Evolutionary conservation across 2,113 vertebrate genomes (phyloP), one percentile per base, ranked within the genome.

Genomic region (Ursus arctos): DNA sequence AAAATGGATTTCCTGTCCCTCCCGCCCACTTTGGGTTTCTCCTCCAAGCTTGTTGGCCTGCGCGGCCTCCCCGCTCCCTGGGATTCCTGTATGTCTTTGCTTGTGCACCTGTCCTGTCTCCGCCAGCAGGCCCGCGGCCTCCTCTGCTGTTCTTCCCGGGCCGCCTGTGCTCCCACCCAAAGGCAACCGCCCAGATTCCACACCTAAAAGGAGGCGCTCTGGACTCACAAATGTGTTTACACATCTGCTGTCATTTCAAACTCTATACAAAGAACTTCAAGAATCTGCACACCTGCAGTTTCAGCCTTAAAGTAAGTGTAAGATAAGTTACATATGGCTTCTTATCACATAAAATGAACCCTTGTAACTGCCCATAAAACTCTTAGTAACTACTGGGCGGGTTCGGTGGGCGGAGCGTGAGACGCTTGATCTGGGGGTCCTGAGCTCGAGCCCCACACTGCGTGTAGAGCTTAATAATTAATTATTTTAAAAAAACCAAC

Each of bases 141-240:
- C 40, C 24, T 76, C 43, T 7, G 67, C 59, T 3, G 33, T 11
- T 18, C 19, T 28, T 15, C 19, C 28, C 26, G 0, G 28, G 28
- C 16, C 2, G 7, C 9, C 0, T 18, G 5, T 6, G 0, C 13
- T 43, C 22, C 9, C 15, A n/a, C 15, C 55, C 4, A 12, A 26
- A 33, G 11, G 19, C 13, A 55, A 21, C 26, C 19, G 31, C 16
- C 2, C 3, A 24, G 33, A 24, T 11, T 18, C 33, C 6, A 1
- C 8, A 0, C 9, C 36, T 33, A 4, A 16, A 28, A 61, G 31
- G 51, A 26, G 82, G 19, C 8, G 26, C n/a, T 57, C 14, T 7
- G 57, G 55, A 11, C 40, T 19, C 19, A 51, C 18, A 24, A 51
- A 31, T 15, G 3, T 2, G 2, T 33, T 71, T 43, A 33, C 2